Evolutionary conservation across 1,140 invertebrate genomes (phyloP).

Genomic region (Pectinophora gossypiella): DNA sequence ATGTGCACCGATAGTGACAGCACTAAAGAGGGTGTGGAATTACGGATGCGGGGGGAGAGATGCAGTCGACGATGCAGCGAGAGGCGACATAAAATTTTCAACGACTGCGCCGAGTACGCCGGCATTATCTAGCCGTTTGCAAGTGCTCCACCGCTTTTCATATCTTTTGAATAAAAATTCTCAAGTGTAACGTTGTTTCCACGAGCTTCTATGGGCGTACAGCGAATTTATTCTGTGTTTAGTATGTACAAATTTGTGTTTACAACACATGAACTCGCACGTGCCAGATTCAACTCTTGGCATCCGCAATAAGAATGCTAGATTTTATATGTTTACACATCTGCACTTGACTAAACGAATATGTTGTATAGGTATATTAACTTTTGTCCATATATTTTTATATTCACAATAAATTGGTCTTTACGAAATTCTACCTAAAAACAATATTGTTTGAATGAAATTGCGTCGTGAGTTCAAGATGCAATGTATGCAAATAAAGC

Average conservation of each 20-base stretch:
- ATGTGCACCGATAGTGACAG: conserved; percentile 20
- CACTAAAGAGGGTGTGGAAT: conserved; percentile 28
- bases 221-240: conserved; percentile 9
- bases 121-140: conserved; percentile 68
- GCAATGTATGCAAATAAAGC: conserved; percentile 22
- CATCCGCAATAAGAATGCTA: neutral
- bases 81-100: conserved; percentile 70
- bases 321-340: no score
- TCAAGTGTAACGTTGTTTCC: conserved; percentile 26
- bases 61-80: conserved; percentile 54
- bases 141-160: conserved; percentile 55
- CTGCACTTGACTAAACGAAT: no score
- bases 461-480: conserved; percentile 16
- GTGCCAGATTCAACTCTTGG: neutral
- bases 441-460: conserved; percentile 10
- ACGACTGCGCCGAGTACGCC: conserved; percentile 58
- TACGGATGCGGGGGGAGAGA: conserved; percentile 29
- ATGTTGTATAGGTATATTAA: no score
- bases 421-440: no score
- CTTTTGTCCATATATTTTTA: no score
- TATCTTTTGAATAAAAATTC: conserved; percentile 67
- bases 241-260: conserved; percentile 5
- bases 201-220: conserved; percentile 11
- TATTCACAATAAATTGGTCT: no score
- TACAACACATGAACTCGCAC: neutral